phyloP scores from a whole-genome alignment of 2,797 vertebrate genomes.

The Sciurus vulgaris region DNA sequence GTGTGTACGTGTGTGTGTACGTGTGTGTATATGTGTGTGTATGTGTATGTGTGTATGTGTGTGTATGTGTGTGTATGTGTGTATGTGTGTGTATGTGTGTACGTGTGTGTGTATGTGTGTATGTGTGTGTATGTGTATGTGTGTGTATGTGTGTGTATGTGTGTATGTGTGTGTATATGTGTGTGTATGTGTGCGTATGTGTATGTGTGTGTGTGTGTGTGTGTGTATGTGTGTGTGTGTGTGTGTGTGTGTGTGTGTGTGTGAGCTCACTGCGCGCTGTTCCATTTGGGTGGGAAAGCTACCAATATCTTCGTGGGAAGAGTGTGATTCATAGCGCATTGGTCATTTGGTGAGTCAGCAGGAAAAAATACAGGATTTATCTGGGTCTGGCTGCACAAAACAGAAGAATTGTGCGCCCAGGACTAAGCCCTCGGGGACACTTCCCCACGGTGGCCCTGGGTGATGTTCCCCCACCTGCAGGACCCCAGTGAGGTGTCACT shows the following conservation, averaged over 20 bases:
- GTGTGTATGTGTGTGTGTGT: neutral
- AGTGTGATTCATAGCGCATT: neutral
- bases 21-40: neutral
- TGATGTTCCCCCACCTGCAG: too few species aligned
- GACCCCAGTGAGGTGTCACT: accelerated
- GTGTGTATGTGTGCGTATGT: neutral
- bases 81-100: too few species aligned
- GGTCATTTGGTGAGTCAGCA: constrained; percentile 31
- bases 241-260: too few species aligned
- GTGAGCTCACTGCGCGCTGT: neutral
- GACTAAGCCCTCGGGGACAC: accelerated
- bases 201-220: neutral
- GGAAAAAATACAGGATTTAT: neutral
- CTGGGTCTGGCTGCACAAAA: neutral
- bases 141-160: neutral
- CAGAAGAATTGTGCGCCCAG: accelerated
- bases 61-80: neutral
- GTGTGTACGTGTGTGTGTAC: neutral
- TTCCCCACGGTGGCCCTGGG: accelerated
- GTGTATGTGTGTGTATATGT: neutral
- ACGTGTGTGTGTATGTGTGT: neutral
- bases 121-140: neutral
- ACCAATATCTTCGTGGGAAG: neutral
- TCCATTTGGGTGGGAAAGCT: constrained; percentile 40
- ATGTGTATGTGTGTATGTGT: neutral